Evolutionary conservation across 2,888 invertebrate genomes (phyloP), one percentile per base, ranked within the genome.

Genomic region (Thera obeliscata): DNA sequence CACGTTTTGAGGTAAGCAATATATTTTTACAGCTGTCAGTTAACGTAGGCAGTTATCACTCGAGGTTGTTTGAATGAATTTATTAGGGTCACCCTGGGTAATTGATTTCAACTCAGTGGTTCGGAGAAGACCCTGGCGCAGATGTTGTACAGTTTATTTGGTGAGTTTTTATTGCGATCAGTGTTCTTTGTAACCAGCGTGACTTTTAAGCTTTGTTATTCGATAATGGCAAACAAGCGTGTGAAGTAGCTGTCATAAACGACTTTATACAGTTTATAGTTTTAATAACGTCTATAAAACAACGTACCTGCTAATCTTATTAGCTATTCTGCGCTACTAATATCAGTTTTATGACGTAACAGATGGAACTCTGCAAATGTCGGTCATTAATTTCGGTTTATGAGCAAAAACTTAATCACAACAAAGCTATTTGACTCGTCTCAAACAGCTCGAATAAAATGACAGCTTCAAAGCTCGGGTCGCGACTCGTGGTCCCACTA

Each of bases 301-400:
- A 8, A 9, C 9, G 12, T 38, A 59, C 35, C 8, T 9, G 35
- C 55, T 46, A 8, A 46, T 3, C 8, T 46, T 46, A 55, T 50
- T 54, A 67, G 71, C 54, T 69, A 66, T 75, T 78, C 43, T 46
- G 9, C 9, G 43, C 9, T 52, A 54, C 54, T 62, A 66, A 71
- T 82, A 75, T 77, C 71, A 76, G 68, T 74, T 72, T 78, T 68
- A 77, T 73, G 72, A 65, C 72, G 74, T 77, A 76, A 75, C 80
- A 81, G 75, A 80, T 76, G 78, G 75, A 71, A 61, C 61, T 64
- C 69, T 75, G 73, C 74, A 67, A 62, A 69, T 70, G 71, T 78
- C 73, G 73, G 71, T 76, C 79, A 78, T 75, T 79, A 81, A 78
- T 80, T 59, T 66, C 56, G 36, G 75, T 80, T 80, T 78, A 81